Evolutionary conservation across 2,888 invertebrate genomes (phyloP).

Genomic region (Tachystola acroxantha): DNA sequence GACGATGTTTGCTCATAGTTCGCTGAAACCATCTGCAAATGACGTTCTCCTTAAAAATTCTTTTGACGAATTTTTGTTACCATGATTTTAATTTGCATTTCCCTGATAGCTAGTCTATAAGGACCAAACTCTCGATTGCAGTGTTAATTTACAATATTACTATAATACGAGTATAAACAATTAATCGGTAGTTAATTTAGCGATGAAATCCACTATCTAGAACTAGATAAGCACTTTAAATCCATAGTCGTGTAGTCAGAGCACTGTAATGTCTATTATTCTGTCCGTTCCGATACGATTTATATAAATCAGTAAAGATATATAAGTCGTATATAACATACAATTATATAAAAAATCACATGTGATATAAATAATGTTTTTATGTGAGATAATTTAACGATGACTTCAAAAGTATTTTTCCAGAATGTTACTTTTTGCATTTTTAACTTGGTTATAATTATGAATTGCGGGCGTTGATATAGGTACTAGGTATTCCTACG

Average conservation of each 20-base stretch:
- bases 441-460: slow-evolving; percentile 59
- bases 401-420: slow-evolving; percentile 74
- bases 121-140: slow-evolving; percentile 59
- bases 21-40: slow-evolving; percentile 27
- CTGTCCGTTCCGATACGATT: slow-evolving; percentile 31
- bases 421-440: slow-evolving; percentile 68
- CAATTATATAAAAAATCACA: slow-evolving; percentile 61
- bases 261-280: slow-evolving; percentile 32
- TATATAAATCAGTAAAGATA: slow-evolving; percentile 17
- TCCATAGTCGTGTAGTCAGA: slow-evolving; percentile 23
- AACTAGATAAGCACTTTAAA: slow-evolving; percentile 17
- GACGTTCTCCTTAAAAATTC: slow-evolving; percentile 45
- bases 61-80: slow-evolving; percentile 60
- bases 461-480: slow-evolving; percentile 49
- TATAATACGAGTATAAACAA: slow-evolving; percentile 2
- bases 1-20: slow-evolving; percentile 33
- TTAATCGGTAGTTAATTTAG: slow-evolving; percentile 24
- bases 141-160: slow-evolving; percentile 29
- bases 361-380: slow-evolving; percentile 74
- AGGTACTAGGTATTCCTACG: slow-evolving; percentile 52
- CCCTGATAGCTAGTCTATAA: slow-evolving; percentile 68
- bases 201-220: slow-evolving; percentile 23
- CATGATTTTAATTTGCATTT: slow-evolving; percentile 60
- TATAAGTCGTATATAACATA: slow-evolving; percentile 43
- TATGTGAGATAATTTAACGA: slow-evolving; percentile 66